These are phyloP conservation scores for Eustalomyia histrio DNA, from an alignment of 2,888 invertebrate genomes.

Conservation along the genomic window DNA sequence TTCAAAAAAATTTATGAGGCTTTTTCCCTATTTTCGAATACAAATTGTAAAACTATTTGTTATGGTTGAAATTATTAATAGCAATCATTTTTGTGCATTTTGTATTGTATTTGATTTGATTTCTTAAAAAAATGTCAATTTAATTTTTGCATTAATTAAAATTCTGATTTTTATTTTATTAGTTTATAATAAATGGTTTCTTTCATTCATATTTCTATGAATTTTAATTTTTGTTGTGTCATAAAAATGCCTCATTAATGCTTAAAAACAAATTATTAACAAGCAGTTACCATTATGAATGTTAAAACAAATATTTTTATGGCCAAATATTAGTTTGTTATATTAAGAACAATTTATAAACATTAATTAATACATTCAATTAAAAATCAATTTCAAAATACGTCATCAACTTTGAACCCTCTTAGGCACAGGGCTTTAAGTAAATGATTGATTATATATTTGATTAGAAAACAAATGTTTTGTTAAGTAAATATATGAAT, in stretches of 20 bases:
- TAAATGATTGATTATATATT: too few species aligned
- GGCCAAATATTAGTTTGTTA: not conserved
- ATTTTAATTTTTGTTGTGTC: not conserved
- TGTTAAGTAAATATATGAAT: too few species aligned
- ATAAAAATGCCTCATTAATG: slow-evolving; percentile 24
- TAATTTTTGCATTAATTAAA: not conserved
- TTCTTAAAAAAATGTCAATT: not conserved
- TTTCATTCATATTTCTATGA: not conserved
- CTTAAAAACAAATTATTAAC: slow-evolving; percentile 11
- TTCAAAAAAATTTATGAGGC: slow-evolving; percentile 19
- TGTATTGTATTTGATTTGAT: not conserved
- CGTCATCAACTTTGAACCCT: not conserved
- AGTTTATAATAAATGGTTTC: not conserved
- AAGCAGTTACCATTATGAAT: slow-evolving; percentile 14
- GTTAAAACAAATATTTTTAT: slow-evolving; percentile 34
- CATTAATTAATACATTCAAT: not conserved
- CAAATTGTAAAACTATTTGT: slow-evolving; percentile 32
- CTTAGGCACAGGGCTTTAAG: too few species aligned
- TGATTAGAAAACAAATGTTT: too few species aligned
- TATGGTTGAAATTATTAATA: slow-evolving; percentile 28
- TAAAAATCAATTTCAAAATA: not conserved
- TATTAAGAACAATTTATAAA: not conserved
- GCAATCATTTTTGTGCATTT: not conserved
- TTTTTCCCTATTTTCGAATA: slow-evolving; percentile 18
- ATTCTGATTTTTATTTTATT: not conserved